Evolutionary conservation across 1,140 invertebrate species (phyloP), one percentile per base, ranked within the genome.

Genomic region (Saxidomus purpurata): DNA sequence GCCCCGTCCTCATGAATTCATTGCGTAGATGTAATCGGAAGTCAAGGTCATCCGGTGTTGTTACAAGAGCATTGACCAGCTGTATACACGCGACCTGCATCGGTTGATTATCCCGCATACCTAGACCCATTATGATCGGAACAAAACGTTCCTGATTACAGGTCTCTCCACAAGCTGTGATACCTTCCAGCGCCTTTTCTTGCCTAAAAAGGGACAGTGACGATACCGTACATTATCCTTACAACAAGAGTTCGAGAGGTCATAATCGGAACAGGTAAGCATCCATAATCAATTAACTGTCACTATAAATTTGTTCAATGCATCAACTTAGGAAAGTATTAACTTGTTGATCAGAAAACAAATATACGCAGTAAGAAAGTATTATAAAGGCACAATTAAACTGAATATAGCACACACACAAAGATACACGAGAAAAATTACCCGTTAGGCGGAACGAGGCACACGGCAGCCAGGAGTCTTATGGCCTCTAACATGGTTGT

Each of bases 1-100:
- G 96, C 25, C 99, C 99, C 87, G 97, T 97, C 83, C 99, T 97
- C 97, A 99, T 98, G 90, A 99, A 98, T 96, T 99, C 99, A 96
- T 99, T 99, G 76, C 99, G 96, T 79, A 99, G 95, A 96, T 99
- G 99, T 92, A 99, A 96, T 87, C 98, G 97, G 94, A 99, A 99
- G 93, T 99, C 99, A 87, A 99, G 96, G 93, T 99, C 99, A 93
- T 99, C 98, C 0, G 98, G 98, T 47, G 97, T 97, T 15, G 97
- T 98, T 71, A 99, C 98, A 47, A 99, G 97, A 0, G 98, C 98
- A 95, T 99, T 99, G 80, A 99, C 98, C 40, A 99, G 97, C 96
- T 98, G 98, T 92, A 99, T 97, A 96, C 98, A 98, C 22, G 97
- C 97, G 79, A 97, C 97, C 96, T 97, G 97, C 88, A 98, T 98